Base-by-base conservation (phyloP, 2,797 vertebrate species). In the Acestrorhynchus altus region DNA sequence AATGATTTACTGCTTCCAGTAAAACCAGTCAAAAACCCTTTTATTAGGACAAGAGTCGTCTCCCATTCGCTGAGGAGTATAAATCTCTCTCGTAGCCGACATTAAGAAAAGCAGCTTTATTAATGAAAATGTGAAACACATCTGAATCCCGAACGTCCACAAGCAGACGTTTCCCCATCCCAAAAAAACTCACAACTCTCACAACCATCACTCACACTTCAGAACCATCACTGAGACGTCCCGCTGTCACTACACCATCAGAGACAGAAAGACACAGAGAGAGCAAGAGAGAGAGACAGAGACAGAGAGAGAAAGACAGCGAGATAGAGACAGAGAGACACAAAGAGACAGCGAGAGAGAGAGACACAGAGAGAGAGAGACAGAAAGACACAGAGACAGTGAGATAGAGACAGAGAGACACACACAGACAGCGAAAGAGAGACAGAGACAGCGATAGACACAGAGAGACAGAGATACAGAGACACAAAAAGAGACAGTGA, bases 1-100 rank as follows among this genome's bases (percentile, higher is more conserved):
- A 70, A 79, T 87, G 80, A 86, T 85, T 85, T 86, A 83, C 59
- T 79, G 80, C 65, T 63, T 59, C 75, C 80, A 77, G 82, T 79
- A 85, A 83, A 83, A 26, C 13, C 71, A 82, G 56, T 85, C 76
- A 79, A 68, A 71, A 76, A 67, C 79, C 74, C 51, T 77, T 81
- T 82, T 79, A 85, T 82, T 66, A 64, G 77, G 76, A 80, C 77
- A 51, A 83, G 75, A 65, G 57, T 79, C 63, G 63, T 57, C 79
- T 83, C 77, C 70, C 68, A 73, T 72, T 81, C 77, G 54, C 63
- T 78, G 35, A 54, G 35, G 40, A 67, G 69, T 61, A 81, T 77
- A 78, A 84, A 74, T 78, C 66, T 67, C 49, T 26, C 44, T 49
- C 26, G 20, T 49, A 76, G 63, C n/a, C 60, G 72, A 65, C 77